Percentiles rank a stretch among this genome's conserved stretches.
These are phyloP conservation scores for Caenorhabditis japonica DNA, from an alignment of 2,888 invertebrate genomes.

Conservation along the genomic window DNA sequence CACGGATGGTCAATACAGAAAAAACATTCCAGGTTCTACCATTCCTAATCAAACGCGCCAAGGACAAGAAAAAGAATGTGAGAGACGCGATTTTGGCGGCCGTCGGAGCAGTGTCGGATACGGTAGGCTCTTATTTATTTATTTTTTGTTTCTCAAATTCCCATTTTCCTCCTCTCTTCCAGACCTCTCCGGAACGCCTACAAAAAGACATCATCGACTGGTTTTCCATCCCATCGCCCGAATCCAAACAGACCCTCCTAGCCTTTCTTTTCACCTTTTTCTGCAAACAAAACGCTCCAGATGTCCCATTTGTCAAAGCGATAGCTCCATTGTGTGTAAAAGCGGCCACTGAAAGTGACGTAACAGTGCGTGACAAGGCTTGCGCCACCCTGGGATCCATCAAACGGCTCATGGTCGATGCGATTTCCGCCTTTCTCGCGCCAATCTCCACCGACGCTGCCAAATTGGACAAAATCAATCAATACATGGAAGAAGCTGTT, in stretches of 20 bases:
- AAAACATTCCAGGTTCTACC: slow-evolving; percentile 75
- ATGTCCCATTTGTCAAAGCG: slow-evolving; percentile 40
- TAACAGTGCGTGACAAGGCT: slow-evolving; percentile 55
- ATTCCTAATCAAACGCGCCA: slow-evolving; percentile 92
- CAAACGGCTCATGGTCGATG: slow-evolving; percentile 49
- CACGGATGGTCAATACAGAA: too few species aligned
- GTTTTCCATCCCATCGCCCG: slow-evolving; percentile 50
- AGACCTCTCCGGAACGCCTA: slow-evolving; percentile 38
- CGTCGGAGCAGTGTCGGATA: slow-evolving; percentile 88
- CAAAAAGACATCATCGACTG: slow-evolving; percentile 50
- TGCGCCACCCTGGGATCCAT: slow-evolving; percentile 56
- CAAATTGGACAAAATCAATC: slow-evolving; percentile 58
- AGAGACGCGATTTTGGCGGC: slow-evolving; percentile 89
- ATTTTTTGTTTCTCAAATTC: too few species aligned
- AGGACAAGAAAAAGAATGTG: slow-evolving; percentile 94
- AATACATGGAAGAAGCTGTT: slow-evolving; percentile 40
- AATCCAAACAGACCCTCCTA: slow-evolving; percentile 46
- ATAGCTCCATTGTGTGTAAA: slow-evolving; percentile 35
- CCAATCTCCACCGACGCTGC: slow-evolving; percentile 43
- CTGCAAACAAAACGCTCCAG: slow-evolving; percentile 6
- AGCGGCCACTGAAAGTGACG: slow-evolving; percentile 55
- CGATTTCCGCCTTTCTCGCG: slow-evolving; percentile 27
- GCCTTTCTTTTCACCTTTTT: slow-evolving; percentile 30
- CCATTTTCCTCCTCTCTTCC: too few species aligned
- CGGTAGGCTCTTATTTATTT: slow-evolving; percentile 81